A percentile compares a stretch with the other conserved stretches of the same genome.
phyloP scores from a whole-genome alignment of 2,113 vertebrate species.

The Onychorhynchus coronatus region DNA sequence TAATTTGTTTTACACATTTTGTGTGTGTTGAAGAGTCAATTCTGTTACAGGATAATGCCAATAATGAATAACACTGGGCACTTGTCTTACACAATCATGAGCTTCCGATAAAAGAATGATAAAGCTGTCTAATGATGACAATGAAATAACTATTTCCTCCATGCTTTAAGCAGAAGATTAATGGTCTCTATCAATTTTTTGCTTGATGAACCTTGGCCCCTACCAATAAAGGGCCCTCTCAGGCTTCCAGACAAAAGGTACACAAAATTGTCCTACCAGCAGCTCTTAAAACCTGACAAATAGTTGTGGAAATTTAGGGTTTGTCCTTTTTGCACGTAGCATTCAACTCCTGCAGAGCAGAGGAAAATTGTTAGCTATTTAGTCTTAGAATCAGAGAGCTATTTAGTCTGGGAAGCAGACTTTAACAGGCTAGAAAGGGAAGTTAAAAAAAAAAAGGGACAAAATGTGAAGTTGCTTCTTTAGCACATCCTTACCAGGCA shows the following conservation, averaged over 20 bases:
- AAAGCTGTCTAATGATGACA: background rate
- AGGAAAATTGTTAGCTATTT: background rate
- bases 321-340: conserved; percentile 20
- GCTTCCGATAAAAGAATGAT: background rate
- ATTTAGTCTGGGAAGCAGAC: background rate
- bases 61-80: background rate
- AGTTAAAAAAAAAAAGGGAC: background rate
- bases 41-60: background rate
- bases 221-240: background rate
- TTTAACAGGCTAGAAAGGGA: conserved; percentile 22
- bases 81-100: background rate
- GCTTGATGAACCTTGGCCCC: conserved; percentile 38
- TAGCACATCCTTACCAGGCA: background rate
- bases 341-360: background rate
- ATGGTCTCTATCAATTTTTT: background rate
- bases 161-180: background rate
- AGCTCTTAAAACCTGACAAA: background rate
- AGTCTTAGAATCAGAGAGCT: background rate
- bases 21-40: background rate
- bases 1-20: background rate
- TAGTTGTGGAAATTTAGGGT: background rate
- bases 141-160: background rate
- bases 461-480: background rate
- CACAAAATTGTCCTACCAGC: background rate
- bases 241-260: background rate